Percentiles rank a stretch among this genome's conserved stretches.
Evolutionary conservation across 2,113 vertebrate species (phyloP).

Genomic region (Pachyramphus minor): DNA sequence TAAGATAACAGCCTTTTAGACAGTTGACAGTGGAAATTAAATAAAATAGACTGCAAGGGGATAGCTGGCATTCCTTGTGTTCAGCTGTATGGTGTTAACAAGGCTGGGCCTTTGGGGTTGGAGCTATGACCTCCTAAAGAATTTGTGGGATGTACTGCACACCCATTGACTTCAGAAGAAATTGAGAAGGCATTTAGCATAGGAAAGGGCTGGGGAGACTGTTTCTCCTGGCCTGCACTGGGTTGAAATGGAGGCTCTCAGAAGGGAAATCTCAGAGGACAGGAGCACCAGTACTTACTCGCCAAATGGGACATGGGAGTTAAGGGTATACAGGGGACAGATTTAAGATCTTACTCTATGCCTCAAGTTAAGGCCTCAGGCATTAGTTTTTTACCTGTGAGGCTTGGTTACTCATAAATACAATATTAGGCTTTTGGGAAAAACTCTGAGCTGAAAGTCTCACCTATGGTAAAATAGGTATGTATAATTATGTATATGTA

Average conservation of each 20-base stretch:
- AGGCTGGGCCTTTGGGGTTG: background rate
- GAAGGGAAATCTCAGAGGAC: background rate
- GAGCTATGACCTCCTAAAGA: background rate
- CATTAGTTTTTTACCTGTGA: fast-evolving
- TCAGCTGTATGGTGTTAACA: background rate
- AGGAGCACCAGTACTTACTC: background rate
- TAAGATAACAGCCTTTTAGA: background rate
- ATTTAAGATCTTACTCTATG: background rate
- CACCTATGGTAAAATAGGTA: background rate
- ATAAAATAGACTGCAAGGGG: background rate
- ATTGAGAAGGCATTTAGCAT: background rate
- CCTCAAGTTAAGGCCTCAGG: background rate
- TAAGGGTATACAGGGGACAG: no score
- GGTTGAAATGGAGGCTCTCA: background rate
- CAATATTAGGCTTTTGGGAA: background rate
- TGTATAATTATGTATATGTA: background rate
- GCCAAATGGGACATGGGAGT: background rate
- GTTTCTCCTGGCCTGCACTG: background rate
- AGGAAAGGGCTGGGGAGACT: background rate
- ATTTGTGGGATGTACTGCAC: background rate
- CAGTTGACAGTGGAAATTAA: background rate
- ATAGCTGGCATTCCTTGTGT: background rate
- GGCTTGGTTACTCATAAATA: background rate
- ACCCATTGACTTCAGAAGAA: background rate
- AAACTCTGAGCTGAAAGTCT: background rate